phyloP scores from a whole-genome alignment of 2,113 vertebrate genomes.

The Dunckerocampus dactyliophorus region DNA sequence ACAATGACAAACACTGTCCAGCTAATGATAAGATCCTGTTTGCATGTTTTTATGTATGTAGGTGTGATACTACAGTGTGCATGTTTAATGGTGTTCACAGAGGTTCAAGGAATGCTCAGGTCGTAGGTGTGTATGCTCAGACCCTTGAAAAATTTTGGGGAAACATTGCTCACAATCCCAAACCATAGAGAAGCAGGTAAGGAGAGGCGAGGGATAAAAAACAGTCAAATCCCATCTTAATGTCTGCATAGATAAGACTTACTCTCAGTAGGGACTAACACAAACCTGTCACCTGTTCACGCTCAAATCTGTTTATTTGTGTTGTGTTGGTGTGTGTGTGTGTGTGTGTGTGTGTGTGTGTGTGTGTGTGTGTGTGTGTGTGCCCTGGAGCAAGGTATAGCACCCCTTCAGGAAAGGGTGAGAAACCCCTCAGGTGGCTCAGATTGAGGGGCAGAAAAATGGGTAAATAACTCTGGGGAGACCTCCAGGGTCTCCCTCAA shows the following conservation, averaged over 20 bases:
- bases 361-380: not conserved
- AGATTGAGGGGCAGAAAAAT: conserved; percentile 20
- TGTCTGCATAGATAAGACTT: conserved; percentile 38
- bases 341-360: conserved; percentile 11
- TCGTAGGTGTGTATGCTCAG: no score
- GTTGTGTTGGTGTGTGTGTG: conserved; percentile 4
- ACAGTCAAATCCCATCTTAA: conserved; percentile 45
- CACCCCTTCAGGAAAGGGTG: conserved; percentile 51
- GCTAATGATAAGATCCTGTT: no score
- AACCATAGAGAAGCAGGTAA: not conserved
- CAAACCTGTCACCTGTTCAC: conserved; percentile 2
- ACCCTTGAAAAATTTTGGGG: no score
- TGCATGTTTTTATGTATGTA: no score
- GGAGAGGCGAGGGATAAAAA: conserved; percentile 23
- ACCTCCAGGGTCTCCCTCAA: not conserved
- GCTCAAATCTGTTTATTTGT: conserved; percentile 24
- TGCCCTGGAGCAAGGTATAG: conserved; percentile 45
- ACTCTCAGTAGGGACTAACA: conserved; percentile 38
- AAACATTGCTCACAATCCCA: no score
- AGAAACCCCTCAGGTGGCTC: conserved; percentile 48
- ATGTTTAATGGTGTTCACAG: no score
- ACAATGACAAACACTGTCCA: no score
- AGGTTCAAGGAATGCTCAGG: no score
- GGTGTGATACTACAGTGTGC: no score
- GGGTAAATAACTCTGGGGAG: conserved; percentile 21